Conservation (phyloP, 2,113 vertebrate genomes). For the Sarotherodon lohbergeri region DNA sequence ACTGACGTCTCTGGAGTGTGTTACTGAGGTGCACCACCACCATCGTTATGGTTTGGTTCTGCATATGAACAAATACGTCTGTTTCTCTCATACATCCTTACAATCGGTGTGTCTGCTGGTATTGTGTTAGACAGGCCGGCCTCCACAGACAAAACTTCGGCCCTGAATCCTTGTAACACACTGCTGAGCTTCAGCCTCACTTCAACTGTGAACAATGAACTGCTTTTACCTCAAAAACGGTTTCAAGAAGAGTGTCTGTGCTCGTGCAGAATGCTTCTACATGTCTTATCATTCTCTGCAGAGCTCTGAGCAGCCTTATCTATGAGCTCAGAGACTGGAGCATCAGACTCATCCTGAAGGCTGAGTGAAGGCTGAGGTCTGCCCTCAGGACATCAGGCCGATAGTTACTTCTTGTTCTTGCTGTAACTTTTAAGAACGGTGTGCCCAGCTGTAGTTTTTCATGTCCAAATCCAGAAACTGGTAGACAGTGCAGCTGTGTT, state of each 20-base stretch:
- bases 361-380: neutral
- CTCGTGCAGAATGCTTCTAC: neutral
- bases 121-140: neutral
- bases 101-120: neutral
- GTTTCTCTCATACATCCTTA: neutral
- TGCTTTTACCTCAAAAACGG: neutral
- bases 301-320: constrained; percentile 42
- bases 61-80: neutral
- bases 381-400: neutral
- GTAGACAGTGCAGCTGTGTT: neutral
- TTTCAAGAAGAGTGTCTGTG: neutral
- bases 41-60: neutral
- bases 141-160: neutral
- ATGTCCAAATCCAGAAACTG: neutral
- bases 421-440: neutral
- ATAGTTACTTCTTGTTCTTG: neutral
- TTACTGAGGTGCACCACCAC: neutral
- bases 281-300: neutral
- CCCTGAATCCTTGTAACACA: neutral
- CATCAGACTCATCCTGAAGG: constrained; percentile 1
- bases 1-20: neutral
- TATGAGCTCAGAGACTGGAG: constrained; percentile 45
- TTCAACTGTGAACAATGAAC: neutral
- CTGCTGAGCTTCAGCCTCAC: neutral
- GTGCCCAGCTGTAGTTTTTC: neutral